Evolutionary conservation across 2,797 vertebrate genomes (phyloP), one percentile per base, ranked within the genome.

Genomic region (Carapus acus): DNA sequence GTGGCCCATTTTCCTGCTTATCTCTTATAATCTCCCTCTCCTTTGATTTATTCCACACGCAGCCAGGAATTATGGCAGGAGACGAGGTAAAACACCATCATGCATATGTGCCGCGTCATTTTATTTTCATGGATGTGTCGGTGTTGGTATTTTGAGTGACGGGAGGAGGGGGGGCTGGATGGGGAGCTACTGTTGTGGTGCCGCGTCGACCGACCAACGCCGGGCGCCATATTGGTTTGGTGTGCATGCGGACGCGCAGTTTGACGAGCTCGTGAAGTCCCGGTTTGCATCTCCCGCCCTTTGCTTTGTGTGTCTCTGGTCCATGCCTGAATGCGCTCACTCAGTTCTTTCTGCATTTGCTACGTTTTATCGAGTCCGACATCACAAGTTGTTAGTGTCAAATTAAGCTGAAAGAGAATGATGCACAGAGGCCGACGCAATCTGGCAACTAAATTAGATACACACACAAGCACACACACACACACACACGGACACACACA

Each of bases 11-110:
- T 43, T 43, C 69, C 64, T 38, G 42, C 58, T 39, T 49, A 27
- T 55, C 49, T 54, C 71, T 73, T 71, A 46, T 70, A 67, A 75
- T 80, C 86, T 70, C 70, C 88, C 85, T 92, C 86, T 90, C 49
- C 54, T 83, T 74, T 76, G 62, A 69, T 82, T 71, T 89, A 86
- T 90, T 92, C 93, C 88, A 91, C 94, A 96, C 85, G 96, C 96
- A 99, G 96, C 96, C 90, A 97, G 95, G 93, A 99, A 96, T 93
- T 97, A 97, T 96, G 95, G 92, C 90, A 93, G 96, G 88, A 94
- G 96, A 94, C 91, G 96, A 99, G 96, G 96, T 99, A 99, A 99
- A 85, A 64, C 29, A 41, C 18, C 15, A 50, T 43, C 43, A 53
- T 50, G 29, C 51, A 50, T 56, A 5, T 59, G 38, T 7, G 4